Evolutionary conservation across 2,797 vertebrate species (phyloP).

Genomic region (Loris lydekkerianus): DNA sequence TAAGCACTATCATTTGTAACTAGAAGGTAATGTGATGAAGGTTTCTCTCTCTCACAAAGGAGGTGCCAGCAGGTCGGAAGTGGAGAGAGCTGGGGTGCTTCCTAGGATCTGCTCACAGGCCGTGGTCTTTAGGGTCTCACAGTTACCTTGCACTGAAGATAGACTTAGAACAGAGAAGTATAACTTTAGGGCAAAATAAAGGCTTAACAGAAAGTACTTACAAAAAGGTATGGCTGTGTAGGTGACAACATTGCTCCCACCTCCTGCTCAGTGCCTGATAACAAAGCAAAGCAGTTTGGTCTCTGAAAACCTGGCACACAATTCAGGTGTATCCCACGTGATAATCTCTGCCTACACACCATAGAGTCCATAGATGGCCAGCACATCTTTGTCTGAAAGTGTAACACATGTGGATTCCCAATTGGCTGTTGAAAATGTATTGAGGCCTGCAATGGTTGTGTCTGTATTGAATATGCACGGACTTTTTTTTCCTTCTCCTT

Average conservation of each 20-base stretch:
- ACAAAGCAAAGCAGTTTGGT: not conserved
- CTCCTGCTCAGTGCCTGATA: fast-evolving
- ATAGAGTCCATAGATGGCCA: not conserved
- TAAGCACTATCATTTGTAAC: not conserved
- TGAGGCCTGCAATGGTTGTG: not conserved
- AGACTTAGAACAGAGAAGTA: not conserved
- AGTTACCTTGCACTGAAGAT: not conserved
- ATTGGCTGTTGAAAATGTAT: not conserved
- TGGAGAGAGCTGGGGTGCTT: fast-evolving
- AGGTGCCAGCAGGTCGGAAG: fast-evolving
- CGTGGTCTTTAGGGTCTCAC: not conserved
- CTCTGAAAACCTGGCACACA: fast-evolving
- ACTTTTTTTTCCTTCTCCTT: not conserved
- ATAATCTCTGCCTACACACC: not conserved
- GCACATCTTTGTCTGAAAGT: not conserved
- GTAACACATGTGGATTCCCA: not conserved
- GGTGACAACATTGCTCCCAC: not conserved
- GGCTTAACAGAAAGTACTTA: not conserved
- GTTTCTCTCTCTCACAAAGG: fast-evolving
- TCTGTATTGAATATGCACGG: not conserved
- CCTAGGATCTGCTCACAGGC: too few species aligned
- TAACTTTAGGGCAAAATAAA: not conserved
- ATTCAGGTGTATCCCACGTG: not conserved
- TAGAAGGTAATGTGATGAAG: not conserved
- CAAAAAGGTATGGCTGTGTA: not conserved